Evolutionary conservation across 92 coral and sea anemone genomes (phyloP), one percentile per base, ranked within the genome.

Genomic region (Heteractis magnifica): DNA sequence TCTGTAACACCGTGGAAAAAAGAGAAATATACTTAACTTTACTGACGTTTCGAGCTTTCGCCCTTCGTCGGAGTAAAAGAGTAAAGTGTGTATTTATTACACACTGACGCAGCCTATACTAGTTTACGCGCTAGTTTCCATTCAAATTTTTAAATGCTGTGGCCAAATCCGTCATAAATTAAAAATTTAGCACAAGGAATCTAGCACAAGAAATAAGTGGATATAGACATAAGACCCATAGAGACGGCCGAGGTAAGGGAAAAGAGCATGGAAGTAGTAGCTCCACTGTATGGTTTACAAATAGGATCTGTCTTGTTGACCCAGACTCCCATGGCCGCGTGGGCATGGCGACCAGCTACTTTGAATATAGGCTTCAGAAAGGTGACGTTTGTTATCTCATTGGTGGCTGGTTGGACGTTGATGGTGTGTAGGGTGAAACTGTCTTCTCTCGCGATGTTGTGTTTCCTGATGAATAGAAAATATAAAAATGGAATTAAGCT

Each of bases 311-410:
- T 87, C 75, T 83, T 89, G 79, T 89, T 89, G 49, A 77, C 87
- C 80, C 88, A 88, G 19, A 90, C 91, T 34, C 90, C 98, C 16
- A 59, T 51, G 15, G 98, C 93, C 51, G 76, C 82, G 76, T 91
- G 98, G 62, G 98, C 98, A 83, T 91, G 94, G 53, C 93, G 88
- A 15, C 98, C 98, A 59, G 87, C 90, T 6, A 68, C 92, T 50
- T 78, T 87, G 82, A 94, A 91, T 20, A 94, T 55, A 2, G 90
- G 79, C 51, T 75, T 49, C 6, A 84, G 80, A 16, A 13, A 68
- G 68, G 62, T 60, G 15, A 86, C 74, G 21, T 53, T 74, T 14
- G 53, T 51, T 56, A 91, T 89, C 79, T 94, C 98, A 10, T 77
- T 72, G 10, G 91, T 79, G 10, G 95, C 91, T 26, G 89, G 83